Evolutionary conservation across 2,888 invertebrate genomes (phyloP).

Genomic region (Entomobrya proxima): DNA sequence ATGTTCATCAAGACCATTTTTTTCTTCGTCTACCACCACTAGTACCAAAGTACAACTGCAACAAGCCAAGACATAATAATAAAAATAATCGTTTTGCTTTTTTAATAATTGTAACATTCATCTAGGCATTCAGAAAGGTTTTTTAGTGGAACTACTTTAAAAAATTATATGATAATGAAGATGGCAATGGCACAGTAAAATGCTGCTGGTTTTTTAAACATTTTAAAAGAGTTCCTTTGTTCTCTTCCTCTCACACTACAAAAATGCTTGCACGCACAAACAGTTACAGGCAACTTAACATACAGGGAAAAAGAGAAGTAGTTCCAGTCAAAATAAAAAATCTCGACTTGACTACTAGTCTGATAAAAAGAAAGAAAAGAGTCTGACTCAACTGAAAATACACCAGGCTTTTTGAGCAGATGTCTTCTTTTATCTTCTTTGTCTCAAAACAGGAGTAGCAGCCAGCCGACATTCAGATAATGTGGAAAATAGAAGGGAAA

Average conservation of each 20-base stretch:
- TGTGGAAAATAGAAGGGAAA: no score
- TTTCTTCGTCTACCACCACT: slow-evolving; percentile 2
- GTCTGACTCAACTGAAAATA: no score
- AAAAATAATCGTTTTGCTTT: neutral
- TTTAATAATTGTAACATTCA: neutral
- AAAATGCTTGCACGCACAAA: no score
- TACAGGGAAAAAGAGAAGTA: neutral
- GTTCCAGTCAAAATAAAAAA: slow-evolving; percentile 40
- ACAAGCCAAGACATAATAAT: slow-evolving; percentile 37
- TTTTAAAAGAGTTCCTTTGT: slow-evolving; percentile 36
- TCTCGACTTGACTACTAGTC: neutral
- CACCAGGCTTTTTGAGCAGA: slow-evolving; percentile 33
- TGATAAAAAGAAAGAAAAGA: no score
- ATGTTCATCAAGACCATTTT: slow-evolving; percentile 21
- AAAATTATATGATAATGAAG: neutral
- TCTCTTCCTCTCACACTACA: neutral
- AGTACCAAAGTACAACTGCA: no score
- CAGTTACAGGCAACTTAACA: no score
- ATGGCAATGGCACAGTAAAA: neutral
- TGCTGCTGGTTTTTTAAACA: neutral
- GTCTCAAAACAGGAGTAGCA: neutral
- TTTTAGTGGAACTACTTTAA: neutral
- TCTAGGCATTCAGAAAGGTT: neutral
- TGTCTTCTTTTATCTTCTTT: slow-evolving; percentile 35
- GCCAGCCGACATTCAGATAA: no score